These are phyloP conservation scores for Diglossa brunneiventris DNA, from an alignment of 2,113 vertebrate genomes.

Conservation along the genomic window DNA sequence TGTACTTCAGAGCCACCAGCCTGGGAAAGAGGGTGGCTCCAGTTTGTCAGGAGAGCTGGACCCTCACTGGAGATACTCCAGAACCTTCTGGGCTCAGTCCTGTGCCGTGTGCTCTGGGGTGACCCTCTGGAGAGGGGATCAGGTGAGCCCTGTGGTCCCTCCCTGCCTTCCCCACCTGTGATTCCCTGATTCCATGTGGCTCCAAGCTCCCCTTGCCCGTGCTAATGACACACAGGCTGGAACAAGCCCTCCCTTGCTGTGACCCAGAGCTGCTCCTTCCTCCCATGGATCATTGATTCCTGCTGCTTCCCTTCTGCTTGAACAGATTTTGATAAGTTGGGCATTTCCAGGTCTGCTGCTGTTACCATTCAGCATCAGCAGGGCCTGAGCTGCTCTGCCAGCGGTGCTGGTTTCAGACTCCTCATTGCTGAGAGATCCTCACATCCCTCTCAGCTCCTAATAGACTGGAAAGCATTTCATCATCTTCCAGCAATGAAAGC, in stretches of 20 bases:
- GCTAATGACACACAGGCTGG: not conserved
- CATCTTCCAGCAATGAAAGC: slow-evolving; percentile 44
- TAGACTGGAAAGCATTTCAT: slow-evolving; percentile 52
- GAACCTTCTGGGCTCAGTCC: not conserved
- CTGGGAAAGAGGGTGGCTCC: not conserved
- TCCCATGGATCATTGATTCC: slow-evolving; percentile 1
- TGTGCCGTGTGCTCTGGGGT: not conserved
- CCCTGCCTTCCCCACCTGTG: not conserved
- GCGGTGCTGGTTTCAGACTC: not conserved
- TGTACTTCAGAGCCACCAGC: not conserved
- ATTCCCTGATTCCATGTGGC: not conserved
- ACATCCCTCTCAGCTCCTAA: slow-evolving; percentile 28
- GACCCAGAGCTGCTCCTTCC: not conserved
- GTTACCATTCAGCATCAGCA: not conserved
- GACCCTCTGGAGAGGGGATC: not conserved
- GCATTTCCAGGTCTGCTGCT: slow-evolving; percentile 38
- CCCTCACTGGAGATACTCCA: not conserved
- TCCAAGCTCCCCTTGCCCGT: not conserved
- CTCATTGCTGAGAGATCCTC: slow-evolving; percentile 3
- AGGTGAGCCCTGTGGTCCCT: not conserved
- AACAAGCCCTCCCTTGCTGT: not conserved
- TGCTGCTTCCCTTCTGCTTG: slow-evolving; percentile 4
- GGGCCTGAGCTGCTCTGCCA: not conserved
- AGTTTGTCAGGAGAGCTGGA: not conserved
- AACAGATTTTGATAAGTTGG: slow-evolving; percentile 30